Conservation (phyloP, 2,113 vertebrate genomes). For the Rhegmatorhina hoffmannsi region DNA sequence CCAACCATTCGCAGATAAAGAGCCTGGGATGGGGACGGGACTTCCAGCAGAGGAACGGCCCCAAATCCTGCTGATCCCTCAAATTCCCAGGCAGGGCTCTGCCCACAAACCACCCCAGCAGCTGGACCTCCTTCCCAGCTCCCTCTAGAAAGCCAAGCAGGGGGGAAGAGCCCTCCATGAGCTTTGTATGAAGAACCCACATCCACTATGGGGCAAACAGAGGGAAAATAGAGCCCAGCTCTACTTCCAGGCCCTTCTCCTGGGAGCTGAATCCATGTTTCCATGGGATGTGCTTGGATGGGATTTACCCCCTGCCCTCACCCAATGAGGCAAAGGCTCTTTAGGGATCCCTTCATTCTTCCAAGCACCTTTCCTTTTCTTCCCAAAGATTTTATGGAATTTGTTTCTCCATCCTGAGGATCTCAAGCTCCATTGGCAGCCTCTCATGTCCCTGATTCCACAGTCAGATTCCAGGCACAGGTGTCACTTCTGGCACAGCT, state of each 20-base stretch:
- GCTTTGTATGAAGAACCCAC: not conserved
- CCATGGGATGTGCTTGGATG: not conserved
- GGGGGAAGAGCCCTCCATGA: fast-evolving
- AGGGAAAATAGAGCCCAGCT: fast-evolving
- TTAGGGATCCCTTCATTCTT: not conserved
- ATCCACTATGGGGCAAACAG: fast-evolving
- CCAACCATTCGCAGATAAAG: not conserved
- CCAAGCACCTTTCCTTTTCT: not conserved
- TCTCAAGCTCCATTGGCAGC: not conserved
- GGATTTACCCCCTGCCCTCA: not conserved
- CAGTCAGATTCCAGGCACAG: not conserved
- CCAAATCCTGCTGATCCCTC: not conserved
- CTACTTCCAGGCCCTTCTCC: fast-evolving
- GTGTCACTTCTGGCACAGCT: not conserved
- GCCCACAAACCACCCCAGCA: fast-evolving
- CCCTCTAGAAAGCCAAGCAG: not conserved
- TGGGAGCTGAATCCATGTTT: fast-evolving
- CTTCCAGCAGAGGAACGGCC: not conserved
- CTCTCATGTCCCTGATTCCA: fast-evolving
- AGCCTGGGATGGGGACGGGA: fast-evolving
- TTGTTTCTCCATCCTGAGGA: not conserved
- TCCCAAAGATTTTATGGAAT: not conserved
- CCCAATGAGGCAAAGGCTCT: not conserved
- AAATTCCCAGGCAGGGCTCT: fast-evolving
- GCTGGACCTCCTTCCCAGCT: not conserved